Conservation (phyloP, 2,888 invertebrate genomes). For the Tinea trinotella region DNA sequence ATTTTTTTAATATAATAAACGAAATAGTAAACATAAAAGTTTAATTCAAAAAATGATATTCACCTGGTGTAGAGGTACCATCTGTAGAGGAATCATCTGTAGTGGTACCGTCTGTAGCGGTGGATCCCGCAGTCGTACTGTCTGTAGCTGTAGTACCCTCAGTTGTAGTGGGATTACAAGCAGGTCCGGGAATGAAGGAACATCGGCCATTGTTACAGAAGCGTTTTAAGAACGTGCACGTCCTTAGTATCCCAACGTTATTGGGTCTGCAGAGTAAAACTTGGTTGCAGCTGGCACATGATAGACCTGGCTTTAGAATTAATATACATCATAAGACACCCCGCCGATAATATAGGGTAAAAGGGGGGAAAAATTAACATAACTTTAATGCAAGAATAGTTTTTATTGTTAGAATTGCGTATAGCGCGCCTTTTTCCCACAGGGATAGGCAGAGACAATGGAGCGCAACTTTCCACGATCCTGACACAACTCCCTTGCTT, state of each 20-base stretch:
- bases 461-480: no score
- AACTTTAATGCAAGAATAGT: neutral
- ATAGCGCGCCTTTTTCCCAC: no score
- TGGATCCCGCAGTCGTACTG: conserved; percentile 22
- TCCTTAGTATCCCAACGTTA: conserved; percentile 32
- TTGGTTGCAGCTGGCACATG: conserved; percentile 34
- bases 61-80: neutral
- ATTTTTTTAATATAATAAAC: no score
- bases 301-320: conserved; percentile 27
- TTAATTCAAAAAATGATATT: no score
- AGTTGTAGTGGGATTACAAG: conserved; percentile 30
- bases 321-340: neutral
- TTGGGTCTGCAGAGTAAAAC: conserved; percentile 33
- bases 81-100: neutral
- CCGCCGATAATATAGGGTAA: neutral
- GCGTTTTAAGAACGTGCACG: conserved; percentile 33
- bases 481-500: no score
- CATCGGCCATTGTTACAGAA: conserved; percentile 46
- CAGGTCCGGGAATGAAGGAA: conserved; percentile 33
- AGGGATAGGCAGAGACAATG: no score
- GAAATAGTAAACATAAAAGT: no score
- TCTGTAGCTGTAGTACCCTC: conserved; percentile 20
- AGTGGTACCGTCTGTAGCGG: neutral
- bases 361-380: neutral
- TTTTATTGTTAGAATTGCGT: no score